Conservation (phyloP, 2,797 vertebrate genomes). For the Falco concolor region DNA sequence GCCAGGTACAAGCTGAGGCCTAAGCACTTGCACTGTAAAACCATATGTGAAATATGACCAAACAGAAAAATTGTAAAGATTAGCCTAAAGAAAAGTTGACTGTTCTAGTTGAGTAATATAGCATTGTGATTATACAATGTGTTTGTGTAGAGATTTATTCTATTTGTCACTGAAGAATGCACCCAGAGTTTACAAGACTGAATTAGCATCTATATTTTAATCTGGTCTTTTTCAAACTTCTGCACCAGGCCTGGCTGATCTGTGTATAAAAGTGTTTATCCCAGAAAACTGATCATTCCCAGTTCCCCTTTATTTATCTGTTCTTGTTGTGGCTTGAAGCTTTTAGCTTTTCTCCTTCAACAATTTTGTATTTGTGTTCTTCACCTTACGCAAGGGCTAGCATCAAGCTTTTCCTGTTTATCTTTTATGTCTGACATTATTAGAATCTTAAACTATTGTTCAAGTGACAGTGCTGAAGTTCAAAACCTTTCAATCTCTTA, state of each 20-base stretch:
- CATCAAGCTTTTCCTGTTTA: neutral
- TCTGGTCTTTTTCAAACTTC: neutral
- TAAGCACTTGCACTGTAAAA: too few species aligned
- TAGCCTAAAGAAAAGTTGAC: neutral
- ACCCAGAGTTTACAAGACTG: neutral
- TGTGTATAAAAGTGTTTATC: neutral
- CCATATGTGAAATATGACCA: neutral
- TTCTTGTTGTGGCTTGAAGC: neutral
- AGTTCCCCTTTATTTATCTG: neutral
- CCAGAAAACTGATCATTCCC: neutral
- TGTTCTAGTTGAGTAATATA: neutral
- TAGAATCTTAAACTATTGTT: slow-evolving; percentile 36
- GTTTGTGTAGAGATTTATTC: neutral
- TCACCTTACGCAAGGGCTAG: neutral
- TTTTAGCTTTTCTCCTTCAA: neutral
- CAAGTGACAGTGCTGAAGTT: slow-evolving; percentile 3
- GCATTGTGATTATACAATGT: neutral
- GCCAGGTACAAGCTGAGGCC: too few species aligned
- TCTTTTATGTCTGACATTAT: neutral
- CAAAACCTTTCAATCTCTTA: slow-evolving; percentile 24
- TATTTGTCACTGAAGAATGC: neutral
- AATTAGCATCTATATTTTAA: neutral
- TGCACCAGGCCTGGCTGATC: neutral
- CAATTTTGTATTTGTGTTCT: neutral
- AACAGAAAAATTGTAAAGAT: neutral